Base-by-base conservation (phyloP, 64 coral and sea anemone genomes). In the Dendrophyllia cribrosa region DNA sequence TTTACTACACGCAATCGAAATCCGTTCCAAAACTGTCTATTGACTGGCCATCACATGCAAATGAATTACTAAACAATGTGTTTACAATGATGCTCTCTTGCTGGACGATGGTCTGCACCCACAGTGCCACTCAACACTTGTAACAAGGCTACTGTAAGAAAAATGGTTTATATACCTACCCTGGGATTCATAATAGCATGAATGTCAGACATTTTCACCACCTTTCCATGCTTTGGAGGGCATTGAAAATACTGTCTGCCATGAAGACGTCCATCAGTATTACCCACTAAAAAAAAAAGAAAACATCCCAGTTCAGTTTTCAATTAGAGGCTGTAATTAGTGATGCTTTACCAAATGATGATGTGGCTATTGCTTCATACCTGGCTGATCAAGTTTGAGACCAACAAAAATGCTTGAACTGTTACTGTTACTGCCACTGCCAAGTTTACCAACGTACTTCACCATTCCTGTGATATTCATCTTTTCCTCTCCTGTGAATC, bases 361-460 rank as follows among this genome's bases (percentile, higher is more conserved):
- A 51, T 23, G 24, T 25, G 7, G 12, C 1, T 34, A 34, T 34
- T 34, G 34, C 34, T 6, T 65, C 44, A 91, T 92, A 99, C 97
- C 87, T 86, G 97, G 91, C 24, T 93, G 91, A 73, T 99, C 97
- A 19, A 99, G 52, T 88, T 96, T 99, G 7, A 99, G 83, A 13
- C 97, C 97, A 49, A 95, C 97, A 89, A 94, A 99, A 15, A 96
- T 78, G 43, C 94, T 92, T 22, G 67, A 43, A 21, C 71, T 91
- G 4, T 78, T 85, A 21, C 71, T 91, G 4, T 78, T 85, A 49
- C 86, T 87, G 20, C 67, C 86, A 43, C 77, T 87, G 60, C 91
- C 94, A 55, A 94, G 88, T 88, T 89, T 85, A 56, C 97, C 94
- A 62, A 99, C 97, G 60, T 89, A 99, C 73, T 96, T 99, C 20